Evolutionary conservation across 2,113 vertebrate genomes (phyloP), one percentile per base, ranked within the genome.

Genomic region (Hippocampus zosterae): DNA sequence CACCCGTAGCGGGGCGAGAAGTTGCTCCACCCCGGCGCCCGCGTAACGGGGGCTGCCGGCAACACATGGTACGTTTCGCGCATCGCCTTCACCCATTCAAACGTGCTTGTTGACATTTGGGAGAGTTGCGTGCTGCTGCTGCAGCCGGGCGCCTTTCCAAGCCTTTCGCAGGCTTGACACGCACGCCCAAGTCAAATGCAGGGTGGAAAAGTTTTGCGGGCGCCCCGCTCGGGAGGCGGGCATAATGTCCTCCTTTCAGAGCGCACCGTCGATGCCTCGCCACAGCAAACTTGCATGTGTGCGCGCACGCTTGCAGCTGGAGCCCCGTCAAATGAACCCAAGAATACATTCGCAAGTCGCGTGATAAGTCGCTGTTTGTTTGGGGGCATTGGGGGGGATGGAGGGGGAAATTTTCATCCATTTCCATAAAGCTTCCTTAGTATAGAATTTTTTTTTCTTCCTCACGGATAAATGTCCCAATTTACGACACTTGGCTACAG

Each of bases 171-270:
- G 23, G 55, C 25, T 27, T 57, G 56, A 57, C 25, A 59, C 3
- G 56, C 12, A 59, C 55, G 23, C 16, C 27, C 13, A 4, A 18
- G 25, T 33, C 57, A 15, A 57, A 57, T 5, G 55, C 65, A 4
- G 65, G 78, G 67, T 72, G 75, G 79, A 85, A 85, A 88, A 88
- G 79, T 84, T 85, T 80, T 52, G 62, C n/a, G 41, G 40, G 62
- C 13, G 62, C 25, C 56, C 5, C 56, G 25, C 25, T 57, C 13
- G n/a, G 12, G 53, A 25, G n/a, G 23, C 55, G 4, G 2, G 57
- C 57, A 60, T 60, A 60, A 60, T 29, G 57, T 7, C 27, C 27
- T 33, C 57, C 57, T 33, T 60, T 60, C 57, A 60, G 57, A 27
- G 27, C 27, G 27, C 27, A 33, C 27, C 57, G 33, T 60, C 27